Percentiles rank a stretch among this genome's conserved stretches.
Evolutionary conservation across 2,797 vertebrate species (phyloP).

Genomic region (Hypotaenidia philippensis): DNA sequence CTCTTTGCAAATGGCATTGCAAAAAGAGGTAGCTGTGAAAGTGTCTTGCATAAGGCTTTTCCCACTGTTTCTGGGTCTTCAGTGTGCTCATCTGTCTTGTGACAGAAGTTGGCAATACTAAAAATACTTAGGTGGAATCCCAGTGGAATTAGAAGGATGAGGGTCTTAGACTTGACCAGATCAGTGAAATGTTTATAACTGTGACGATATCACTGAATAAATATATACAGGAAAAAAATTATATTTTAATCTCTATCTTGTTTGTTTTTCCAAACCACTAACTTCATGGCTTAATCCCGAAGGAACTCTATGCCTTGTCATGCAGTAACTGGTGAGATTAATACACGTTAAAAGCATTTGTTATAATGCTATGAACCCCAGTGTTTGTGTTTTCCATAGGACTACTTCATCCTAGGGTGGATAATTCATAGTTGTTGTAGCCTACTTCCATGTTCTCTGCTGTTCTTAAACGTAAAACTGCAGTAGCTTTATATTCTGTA

Average conservation of each 20-base stretch:
- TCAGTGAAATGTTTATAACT: constrained; percentile 27
- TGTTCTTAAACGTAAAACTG: not conserved
- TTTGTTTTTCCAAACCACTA: not conserved
- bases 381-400: not conserved
- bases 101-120: constrained; percentile 9
- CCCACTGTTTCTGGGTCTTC: not conserved
- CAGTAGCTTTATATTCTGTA: not conserved
- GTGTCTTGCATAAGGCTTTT: not conserved
- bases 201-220: constrained; percentile 9
- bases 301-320: not conserved
- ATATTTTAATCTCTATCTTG: not conserved
- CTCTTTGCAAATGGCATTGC: constrained; percentile 2
- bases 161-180: constrained; percentile 37
- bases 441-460: not conserved
- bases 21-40: constrained; percentile 15
- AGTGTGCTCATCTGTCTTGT: not conserved
- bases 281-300: not conserved
- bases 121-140: not conserved
- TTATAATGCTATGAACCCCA: not conserved
- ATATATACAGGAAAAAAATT: not conserved
- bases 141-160: constrained; percentile 10
- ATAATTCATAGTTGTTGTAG: not conserved
- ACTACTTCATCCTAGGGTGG: not conserved
- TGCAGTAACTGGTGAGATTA: not conserved
- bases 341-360: not conserved